Conservation (phyloP, 2,113 vertebrate species). For the Amblyornis subalaris region DNA sequence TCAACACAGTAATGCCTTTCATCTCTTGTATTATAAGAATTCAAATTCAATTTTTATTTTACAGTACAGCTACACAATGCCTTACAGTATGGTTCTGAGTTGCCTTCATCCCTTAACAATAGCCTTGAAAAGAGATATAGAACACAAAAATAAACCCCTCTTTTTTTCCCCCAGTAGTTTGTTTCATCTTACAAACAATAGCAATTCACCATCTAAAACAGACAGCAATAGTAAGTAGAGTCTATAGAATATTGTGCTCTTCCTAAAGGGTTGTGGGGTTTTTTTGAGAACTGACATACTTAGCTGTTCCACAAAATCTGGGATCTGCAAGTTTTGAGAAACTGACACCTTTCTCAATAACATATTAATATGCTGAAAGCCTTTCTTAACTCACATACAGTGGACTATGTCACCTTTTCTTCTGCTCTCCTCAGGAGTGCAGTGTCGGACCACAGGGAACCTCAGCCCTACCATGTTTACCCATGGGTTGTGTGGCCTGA, state of each 20-base stretch:
- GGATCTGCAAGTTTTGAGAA: background rate
- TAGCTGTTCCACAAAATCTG: background rate
- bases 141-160: conserved; percentile 21
- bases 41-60: conserved; percentile 63
- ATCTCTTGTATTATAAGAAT: conserved; percentile 31
- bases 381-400: background rate
- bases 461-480: background rate
- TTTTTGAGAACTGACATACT: background rate
- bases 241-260: background rate
- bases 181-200: conserved; percentile 39
- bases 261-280: background rate
- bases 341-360: background rate
- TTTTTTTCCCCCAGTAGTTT: background rate
- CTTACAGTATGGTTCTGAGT: conserved; percentile 17
- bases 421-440: background rate
- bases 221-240: background rate
- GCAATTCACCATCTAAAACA: conserved; percentile 3
- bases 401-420: background rate
- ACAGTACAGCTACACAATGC: conserved; percentile 9
- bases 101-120: conserved; percentile 1
- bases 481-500: background rate
- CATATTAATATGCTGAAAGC: background rate
- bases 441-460: background rate
- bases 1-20: conserved; percentile 36
- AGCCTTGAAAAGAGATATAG: conserved; percentile 18